phyloP scores from a whole-genome alignment of 2,113 vertebrate species.

The Brachionichthys hirsutus region DNA sequence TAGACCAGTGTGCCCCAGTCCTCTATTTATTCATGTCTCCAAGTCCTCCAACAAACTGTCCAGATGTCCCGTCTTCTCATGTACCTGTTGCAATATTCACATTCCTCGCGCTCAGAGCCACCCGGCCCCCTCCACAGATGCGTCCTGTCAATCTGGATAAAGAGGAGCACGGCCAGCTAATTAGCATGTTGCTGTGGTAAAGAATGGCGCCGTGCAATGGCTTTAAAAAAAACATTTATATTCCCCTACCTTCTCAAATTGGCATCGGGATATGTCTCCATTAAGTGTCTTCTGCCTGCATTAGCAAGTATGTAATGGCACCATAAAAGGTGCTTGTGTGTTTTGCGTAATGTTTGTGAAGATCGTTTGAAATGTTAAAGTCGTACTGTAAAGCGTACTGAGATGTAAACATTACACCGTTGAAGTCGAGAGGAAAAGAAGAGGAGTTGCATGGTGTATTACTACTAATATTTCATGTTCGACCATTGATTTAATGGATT shows the following conservation, averaged over 20 bases:
- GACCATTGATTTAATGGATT: constrained; percentile 52
- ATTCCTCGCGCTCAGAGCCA: constrained; percentile 48
- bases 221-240: constrained; percentile 16
- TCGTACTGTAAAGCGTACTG: constrained; percentile 52
- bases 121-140: constrained; percentile 66
- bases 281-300: constrained; percentile 1
- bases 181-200: constrained; percentile 40
- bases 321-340: constrained; percentile 54
- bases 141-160: constrained; percentile 73
- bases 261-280: constrained; percentile 1
- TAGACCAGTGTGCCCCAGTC: neutral
- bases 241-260: neutral
- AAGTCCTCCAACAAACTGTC: constrained; percentile 24
- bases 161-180: constrained; percentile 67
- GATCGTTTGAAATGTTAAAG: constrained; percentile 57
- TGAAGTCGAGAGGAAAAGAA: constrained; percentile 38
- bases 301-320: constrained; percentile 31
- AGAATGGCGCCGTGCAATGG: constrained; percentile 23
- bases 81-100: constrained; percentile 67
- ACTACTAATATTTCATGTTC: constrained; percentile 65
- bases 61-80: constrained; percentile 53
- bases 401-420: constrained; percentile 38
- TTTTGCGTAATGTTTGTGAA: constrained; percentile 42
- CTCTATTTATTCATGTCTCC: constrained; percentile 7
- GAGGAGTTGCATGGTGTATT: constrained; percentile 31